Percentiles rank a stretch among this genome's conserved stretches.
Conservation (phyloP, 2,888 invertebrate species). For the Drosophila paramelanica region DNA sequence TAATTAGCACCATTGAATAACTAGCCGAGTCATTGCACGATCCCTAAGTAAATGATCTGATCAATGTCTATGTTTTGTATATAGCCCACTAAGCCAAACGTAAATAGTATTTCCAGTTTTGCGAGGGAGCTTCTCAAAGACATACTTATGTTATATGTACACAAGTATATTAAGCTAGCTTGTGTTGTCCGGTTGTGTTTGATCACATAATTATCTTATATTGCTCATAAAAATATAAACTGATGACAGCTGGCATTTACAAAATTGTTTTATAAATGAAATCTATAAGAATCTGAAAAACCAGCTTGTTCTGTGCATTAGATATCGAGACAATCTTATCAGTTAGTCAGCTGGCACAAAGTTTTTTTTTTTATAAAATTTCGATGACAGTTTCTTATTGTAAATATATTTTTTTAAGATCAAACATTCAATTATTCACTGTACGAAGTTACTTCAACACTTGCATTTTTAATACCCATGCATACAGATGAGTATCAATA, state of each 20-base stretch:
- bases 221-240: too few relatives aligned
- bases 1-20: constrained; percentile 34
- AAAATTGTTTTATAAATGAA: too few relatives aligned
- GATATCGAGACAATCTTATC: too few relatives aligned
- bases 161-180: too few relatives aligned
- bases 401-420: constrained; percentile 2
- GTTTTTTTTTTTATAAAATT: too few relatives aligned
- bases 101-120: constrained; percentile 5
- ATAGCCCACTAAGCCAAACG: constrained; percentile 1
- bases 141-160: neutral
- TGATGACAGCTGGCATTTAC: too few relatives aligned
- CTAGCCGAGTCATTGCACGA: constrained; percentile 33
- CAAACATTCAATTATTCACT: constrained; percentile 4
- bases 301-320: too few relatives aligned
- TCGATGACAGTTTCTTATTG: neutral
- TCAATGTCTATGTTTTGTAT: neutral
- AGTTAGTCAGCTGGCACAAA: too few relatives aligned
- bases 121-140: neutral
- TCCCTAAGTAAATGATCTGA: neutral
- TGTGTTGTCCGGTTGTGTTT: too few relatives aligned
- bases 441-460: constrained; percentile 27
- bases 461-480: neutral
- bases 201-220: too few relatives aligned
- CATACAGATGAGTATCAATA: constrained; percentile 4
- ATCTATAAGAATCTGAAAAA: too few relatives aligned